Evolutionary conservation across 2,888 invertebrate species (phyloP).

Genomic region (Sphaerophoria rueppellii): DNA sequence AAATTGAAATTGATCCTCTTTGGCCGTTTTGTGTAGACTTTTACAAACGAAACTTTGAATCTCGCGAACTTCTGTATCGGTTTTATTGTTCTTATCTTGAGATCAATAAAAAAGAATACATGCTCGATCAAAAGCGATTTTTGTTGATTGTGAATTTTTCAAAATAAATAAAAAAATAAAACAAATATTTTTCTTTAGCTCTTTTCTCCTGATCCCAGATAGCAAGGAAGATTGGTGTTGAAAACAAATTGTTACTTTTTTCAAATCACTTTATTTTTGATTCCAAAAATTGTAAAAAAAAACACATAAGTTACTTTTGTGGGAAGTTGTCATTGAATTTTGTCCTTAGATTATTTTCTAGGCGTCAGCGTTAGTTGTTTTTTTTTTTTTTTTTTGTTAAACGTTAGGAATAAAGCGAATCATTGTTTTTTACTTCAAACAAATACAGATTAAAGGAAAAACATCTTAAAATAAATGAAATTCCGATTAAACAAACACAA

Average conservation of each 20-base stretch:
- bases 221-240: constrained; percentile 78
- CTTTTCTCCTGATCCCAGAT: constrained; percentile 82
- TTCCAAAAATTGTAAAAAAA: neutral
- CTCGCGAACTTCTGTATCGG: neutral
- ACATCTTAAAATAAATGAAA: constrained; percentile 69
- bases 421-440: constrained; percentile 35
- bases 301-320: constrained; percentile 45
- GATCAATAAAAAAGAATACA: constrained; percentile 16
- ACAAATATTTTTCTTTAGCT: constrained; percentile 78
- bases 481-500: constrained; percentile 71
- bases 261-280: constrained; percentile 17
- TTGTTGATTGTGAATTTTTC: constrained; percentile 32
- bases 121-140: neutral
- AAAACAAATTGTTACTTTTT: constrained; percentile 54
- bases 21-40: constrained; percentile 12
- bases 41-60: constrained; percentile 1
- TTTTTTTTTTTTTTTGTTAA: constrained; percentile 45
- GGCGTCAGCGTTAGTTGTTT: constrained; percentile 35
- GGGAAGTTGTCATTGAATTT: constrained; percentile 42
- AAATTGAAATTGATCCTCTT: constrained; percentile 32
- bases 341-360: neutral
- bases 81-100: neutral
- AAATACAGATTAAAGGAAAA: constrained; percentile 50
- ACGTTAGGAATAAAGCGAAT: constrained; percentile 57
- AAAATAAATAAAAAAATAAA: constrained; percentile 55